Base-by-base conservation (phyloP, 23 tunicate species). In the Trididemnum miniatum region DNA sequence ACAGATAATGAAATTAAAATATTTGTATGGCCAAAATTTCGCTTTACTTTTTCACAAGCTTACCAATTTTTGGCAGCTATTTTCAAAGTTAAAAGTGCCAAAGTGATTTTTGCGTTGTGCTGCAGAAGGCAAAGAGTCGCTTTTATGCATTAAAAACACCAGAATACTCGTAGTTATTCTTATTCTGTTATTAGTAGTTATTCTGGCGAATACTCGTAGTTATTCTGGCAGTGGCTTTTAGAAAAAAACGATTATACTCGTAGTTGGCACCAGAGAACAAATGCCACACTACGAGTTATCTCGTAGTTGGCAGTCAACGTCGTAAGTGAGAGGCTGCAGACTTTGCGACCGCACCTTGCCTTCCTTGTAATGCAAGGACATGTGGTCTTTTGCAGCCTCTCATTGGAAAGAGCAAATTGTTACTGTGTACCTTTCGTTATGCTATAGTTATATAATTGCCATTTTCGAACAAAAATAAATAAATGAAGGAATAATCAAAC, bases 21-120 rank as follows among this genome's bases (percentile, higher is more conserved):
- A n/a, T 67, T 67, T 67, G 75, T 67, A 3, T 67, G n/a, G 9
- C 75, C 75, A 67, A 67, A 67, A 67, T 30, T 67, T 67, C 38
- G 75, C 7, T 67, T 67, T 67, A 4, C 38, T 31, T 4, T 38
- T 67, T 67, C 7, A 67, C 38, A 31, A 67, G 38, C 25, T 67
- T 33, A 30, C n/a, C 38, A 33, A 67, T 67, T 67, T 67, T 67
- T 67, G 67, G 75, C 37, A 67, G 38, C 75, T 31, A 30, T 67
- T 31, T 12, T 67, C 32, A 67, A n/a, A 4, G 75, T 67, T 67
- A 67, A 31, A 67, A 67, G 38, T 31, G 75, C 75, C 75, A 67
- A 67, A 67, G 75, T 67, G 32, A 67, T 67, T 67, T 67, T 67
- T 67, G 75, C 32, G 75, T 67, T 67, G 37, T 67, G 75, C 38